These are phyloP conservation scores for Schizothorax lantsangensis DNA, from an alignment of 2,797 vertebrate genomes.

Conservation along the genomic window DNA sequence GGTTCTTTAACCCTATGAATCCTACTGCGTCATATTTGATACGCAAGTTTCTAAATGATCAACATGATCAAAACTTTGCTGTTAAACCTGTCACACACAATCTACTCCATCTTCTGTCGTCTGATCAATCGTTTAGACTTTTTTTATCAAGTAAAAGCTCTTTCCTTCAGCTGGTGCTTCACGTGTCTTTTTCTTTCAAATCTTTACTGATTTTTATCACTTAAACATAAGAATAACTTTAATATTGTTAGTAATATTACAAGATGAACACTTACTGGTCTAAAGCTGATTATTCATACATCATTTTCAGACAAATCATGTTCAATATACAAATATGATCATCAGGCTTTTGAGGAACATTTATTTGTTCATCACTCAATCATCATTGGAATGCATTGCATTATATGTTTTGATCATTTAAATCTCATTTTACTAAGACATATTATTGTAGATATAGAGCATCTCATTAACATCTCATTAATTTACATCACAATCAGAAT, in stretches of 20 bases:
- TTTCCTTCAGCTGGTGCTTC: no score
- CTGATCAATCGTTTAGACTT: no score
- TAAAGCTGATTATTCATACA: not conserved
- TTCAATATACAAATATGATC: not conserved
- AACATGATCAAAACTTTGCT: not conserved
- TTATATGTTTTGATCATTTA: not conserved
- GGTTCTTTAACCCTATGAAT: not conserved
- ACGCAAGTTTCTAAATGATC: not conserved
- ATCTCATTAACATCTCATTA: not conserved
- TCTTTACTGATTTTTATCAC: no score
- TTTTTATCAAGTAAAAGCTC: no score
- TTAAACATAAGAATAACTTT: not conserved
- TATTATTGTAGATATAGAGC: not conserved
- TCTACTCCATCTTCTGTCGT: no score
- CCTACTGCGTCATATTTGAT: not conserved
- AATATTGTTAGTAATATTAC: not conserved
- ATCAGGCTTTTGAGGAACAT: not conserved
- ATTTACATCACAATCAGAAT: not conserved
- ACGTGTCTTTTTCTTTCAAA: no score
- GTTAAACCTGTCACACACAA: no score
- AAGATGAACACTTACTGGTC: not conserved
- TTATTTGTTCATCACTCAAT: not conserved
- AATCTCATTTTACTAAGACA: not conserved
- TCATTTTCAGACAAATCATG: not conserved
- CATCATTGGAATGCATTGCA: no score